Base-by-base conservation (phyloP, 1,140 invertebrate genomes). In the Cydia pomonella region DNA sequence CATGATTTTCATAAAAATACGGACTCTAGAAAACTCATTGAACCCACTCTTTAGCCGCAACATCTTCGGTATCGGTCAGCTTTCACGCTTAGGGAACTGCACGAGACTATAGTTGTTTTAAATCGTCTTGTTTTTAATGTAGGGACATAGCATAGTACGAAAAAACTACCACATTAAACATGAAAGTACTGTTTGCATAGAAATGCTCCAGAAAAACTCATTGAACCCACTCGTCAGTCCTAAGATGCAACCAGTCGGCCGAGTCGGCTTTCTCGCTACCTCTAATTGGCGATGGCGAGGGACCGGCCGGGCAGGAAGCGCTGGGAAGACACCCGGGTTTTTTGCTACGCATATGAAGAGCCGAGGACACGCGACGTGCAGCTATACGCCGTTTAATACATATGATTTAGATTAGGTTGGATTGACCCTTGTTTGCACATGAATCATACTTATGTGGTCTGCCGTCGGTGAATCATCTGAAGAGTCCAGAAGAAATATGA, bases 171-270 rank as follows among this genome's bases (percentile, higher is more conserved):
- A 59, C 18, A 12, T 59, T 59, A 59, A 59, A 59, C 53, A 23
- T 23, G 53, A 59, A 59, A 59, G 53, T 59, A 23, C 53, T 59
- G 18, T 59, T 23, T 59, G 53, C 53, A 59, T 59, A 59, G 53
- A 59, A 59, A 59, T 23, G 53, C 18, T 23, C 18, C n/a, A 59
- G 47, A 59, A 59, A 59, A 59, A 59, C 53, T 59, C 53, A 59
- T 59, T 59, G 53, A 59, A 59, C 53, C 53, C 53, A 59, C 53
- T 59, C 18, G 53, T 59, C 53, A 59, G 53, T 59, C 53, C 53
- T 23, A 59, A 59, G 53, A 59, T 21, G 53, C 53, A 59, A 59
- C 53, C 53, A 59, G 53, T 59, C 53, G n/a, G 53, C 53, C 16
- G 53, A 59, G 53, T 59, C 53, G 53, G 53, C 53, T 59, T 59